phyloP scores from a whole-genome alignment of 2,113 vertebrate genomes.

The Pseudopipra pipra region DNA sequence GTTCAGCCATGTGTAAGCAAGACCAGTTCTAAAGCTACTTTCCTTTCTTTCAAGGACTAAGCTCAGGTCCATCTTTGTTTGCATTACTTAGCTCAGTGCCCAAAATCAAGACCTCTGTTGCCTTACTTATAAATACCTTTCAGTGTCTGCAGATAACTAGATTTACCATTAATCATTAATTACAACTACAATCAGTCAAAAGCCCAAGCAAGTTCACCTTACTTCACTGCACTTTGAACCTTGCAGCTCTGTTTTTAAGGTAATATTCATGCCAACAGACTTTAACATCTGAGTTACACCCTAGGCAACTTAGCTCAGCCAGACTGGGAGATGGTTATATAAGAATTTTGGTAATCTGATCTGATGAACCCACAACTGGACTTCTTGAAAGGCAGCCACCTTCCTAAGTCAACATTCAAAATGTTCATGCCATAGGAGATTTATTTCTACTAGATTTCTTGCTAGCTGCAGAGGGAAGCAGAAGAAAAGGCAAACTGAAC shows the following conservation, averaged over 20 bases:
- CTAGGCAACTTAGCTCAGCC: background rate
- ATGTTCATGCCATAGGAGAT: background rate
- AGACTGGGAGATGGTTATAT: background rate
- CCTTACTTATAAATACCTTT: background rate
- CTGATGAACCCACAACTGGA: background rate
- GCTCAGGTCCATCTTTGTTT: background rate
- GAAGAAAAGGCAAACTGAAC: background rate
- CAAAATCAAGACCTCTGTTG: background rate
- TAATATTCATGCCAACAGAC: background rate
- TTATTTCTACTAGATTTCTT: background rate
- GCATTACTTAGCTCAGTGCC: background rate
- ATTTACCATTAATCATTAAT: background rate
- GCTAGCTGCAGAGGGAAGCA: background rate
- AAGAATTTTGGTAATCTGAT: background rate
- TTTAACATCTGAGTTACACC: background rate
- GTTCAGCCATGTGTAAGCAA: background rate
- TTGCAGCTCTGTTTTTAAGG: background rate
- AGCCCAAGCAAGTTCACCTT: background rate
- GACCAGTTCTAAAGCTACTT: background rate
- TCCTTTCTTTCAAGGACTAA: background rate
- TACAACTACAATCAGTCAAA: background rate
- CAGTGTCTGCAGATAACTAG: background rate
- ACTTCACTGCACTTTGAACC: background rate
- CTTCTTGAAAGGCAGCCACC: background rate
- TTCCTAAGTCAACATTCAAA: background rate